These are phyloP conservation scores for Branchinecta lindahli DNA, from an alignment of 1,140 invertebrate species.

Conservation along the genomic window DNA sequence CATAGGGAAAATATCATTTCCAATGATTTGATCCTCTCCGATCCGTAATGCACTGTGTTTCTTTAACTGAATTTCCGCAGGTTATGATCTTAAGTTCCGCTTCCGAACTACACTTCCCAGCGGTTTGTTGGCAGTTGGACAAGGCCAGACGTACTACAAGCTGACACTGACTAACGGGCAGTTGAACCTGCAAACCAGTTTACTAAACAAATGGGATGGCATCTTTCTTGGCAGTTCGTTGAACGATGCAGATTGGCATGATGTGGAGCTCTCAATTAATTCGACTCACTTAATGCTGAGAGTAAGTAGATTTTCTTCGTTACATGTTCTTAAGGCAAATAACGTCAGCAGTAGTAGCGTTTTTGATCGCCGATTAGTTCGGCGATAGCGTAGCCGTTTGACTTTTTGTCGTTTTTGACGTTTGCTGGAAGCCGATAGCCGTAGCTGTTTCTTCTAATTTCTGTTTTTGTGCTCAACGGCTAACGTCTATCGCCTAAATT, in stretches of 20 bases:
- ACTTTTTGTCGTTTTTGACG: no score
- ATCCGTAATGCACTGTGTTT: no score
- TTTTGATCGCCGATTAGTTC: no score
- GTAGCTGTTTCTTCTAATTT: no score
- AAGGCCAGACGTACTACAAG: constrained; percentile 62
- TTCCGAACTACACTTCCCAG: constrained; percentile 77
- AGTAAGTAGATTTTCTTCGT: constrained; percentile 13
- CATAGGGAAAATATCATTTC: no score
- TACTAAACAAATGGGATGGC: constrained; percentile 71
- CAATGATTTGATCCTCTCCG: no score
- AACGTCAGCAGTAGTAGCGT: no score
- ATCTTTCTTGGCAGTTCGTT: constrained; percentile 65
- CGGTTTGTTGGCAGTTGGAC: constrained; percentile 68
- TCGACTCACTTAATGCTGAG: constrained; percentile 53
- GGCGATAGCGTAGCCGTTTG: no score
- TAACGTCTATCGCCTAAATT: no score
- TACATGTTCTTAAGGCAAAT: no score
- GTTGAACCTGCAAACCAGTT: constrained; percentile 65
- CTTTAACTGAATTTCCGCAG: constrained; percentile 32
- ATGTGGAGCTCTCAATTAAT: constrained; percentile 45
- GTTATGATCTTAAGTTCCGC: constrained; percentile 69
- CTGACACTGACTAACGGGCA: constrained; percentile 60
- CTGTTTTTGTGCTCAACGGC: no score
- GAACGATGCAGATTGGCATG: constrained; percentile 73
- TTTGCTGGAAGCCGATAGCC: no score